Percentiles rank a stretch among this genome's conserved stretches.
phyloP scores from a whole-genome alignment of 2,113 vertebrate species.

The Pseudorectes ferrugineus region DNA sequence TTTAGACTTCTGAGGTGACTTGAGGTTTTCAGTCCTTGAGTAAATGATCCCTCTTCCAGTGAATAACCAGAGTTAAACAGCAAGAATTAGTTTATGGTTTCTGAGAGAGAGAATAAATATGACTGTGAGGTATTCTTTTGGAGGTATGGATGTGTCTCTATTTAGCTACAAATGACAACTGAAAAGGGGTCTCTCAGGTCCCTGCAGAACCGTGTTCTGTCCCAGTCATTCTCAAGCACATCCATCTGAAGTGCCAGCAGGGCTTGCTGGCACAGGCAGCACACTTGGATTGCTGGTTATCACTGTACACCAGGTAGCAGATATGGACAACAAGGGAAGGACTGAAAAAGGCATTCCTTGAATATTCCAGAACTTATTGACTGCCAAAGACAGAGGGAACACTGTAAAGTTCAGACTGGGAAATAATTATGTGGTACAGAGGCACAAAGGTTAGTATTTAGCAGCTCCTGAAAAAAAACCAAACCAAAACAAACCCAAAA shows the following conservation, averaged over 20 bases:
- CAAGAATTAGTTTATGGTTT: background rate
- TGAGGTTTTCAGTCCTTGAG: background rate
- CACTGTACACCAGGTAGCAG: conserved; percentile 3
- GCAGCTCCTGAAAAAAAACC: background rate
- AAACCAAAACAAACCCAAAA: background rate
- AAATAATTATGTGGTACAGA: background rate
- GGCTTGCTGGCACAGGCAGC: background rate
- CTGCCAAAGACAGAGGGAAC: background rate
- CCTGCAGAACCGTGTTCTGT: background rate
- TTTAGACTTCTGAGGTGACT: background rate
- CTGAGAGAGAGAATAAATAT: background rate
- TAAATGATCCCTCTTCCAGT: background rate
- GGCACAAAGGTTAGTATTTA: background rate
- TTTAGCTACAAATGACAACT: background rate
- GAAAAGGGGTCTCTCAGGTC: background rate
- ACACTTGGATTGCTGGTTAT: background rate
- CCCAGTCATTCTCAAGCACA: background rate
- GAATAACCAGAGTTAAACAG: background rate
- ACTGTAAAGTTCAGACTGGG: background rate
- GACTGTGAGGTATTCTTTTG: background rate
- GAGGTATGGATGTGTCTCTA: background rate
- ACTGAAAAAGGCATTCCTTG: background rate
- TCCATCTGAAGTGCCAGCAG: background rate
- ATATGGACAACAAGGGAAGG: conserved; percentile 10
- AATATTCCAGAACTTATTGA: conserved; percentile 16